phyloP scores from a whole-genome alignment of 2,113 vertebrate genomes.

The Nannobrachium achirus region DNA sequence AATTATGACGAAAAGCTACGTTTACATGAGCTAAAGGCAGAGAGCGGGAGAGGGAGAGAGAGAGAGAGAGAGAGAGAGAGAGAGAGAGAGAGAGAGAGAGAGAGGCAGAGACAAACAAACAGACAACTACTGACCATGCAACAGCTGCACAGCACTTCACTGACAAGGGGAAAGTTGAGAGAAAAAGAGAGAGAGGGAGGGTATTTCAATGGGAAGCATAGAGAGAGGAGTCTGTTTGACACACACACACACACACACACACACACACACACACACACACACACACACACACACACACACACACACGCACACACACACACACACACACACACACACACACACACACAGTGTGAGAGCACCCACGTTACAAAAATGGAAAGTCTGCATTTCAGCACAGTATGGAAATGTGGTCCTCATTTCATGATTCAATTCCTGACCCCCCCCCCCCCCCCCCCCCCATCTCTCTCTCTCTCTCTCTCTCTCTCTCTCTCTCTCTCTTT shows the following conservation, averaged over 20 bases:
- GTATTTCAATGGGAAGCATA: slow-evolving; percentile 9
- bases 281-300: neutral
- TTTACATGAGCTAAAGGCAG: slow-evolving; percentile 66
- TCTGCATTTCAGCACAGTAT: slow-evolving; percentile 66
- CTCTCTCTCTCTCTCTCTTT: slow-evolving; percentile 56
- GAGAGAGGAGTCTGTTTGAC: neutral
- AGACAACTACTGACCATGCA: slow-evolving; percentile 70
- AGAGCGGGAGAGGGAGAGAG: neutral
- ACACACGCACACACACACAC: too few species aligned
- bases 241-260: too few species aligned
- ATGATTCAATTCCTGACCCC: slow-evolving; percentile 76
- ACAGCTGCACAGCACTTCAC: slow-evolving; percentile 59
- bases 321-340: too few species aligned
- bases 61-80: neutral
- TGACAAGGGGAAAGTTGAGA: neutral
- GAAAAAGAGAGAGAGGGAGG: slow-evolving; percentile 21
- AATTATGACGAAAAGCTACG: slow-evolving; percentile 67
- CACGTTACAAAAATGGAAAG: slow-evolving; percentile 68
- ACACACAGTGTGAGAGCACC: slow-evolving; percentile 13
- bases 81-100: neutral
- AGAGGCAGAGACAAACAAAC: slow-evolving; percentile 60
- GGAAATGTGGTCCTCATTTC: slow-evolving; percentile 81
- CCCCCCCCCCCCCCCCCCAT: slow-evolving; percentile 39
- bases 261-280: too few species aligned
- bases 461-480: slow-evolving; percentile 28